Percentiles rank a stretch among this genome's conserved stretches.
Evolutionary conservation across 1,140 invertebrate species (phyloP).

Genomic region (Drosophila bifasciata): DNA sequence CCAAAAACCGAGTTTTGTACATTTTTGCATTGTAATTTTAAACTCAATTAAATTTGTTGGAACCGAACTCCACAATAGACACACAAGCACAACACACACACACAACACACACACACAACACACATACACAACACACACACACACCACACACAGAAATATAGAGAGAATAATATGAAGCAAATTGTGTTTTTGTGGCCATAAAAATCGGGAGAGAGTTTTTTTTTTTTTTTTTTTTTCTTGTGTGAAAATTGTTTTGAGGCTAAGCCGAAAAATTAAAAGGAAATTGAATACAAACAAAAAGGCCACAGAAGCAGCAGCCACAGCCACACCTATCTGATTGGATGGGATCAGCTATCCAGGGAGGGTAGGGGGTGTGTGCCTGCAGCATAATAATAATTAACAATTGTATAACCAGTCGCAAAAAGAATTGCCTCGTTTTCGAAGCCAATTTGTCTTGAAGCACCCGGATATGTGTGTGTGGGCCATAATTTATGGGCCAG

Average conservation of each 20-base stretch:
- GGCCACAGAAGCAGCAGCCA: constrained; percentile 3
- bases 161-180: not conserved
- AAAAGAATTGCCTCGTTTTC: constrained; percentile 4
- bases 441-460: constrained; percentile 45
- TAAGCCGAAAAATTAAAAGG: constrained; percentile 55
- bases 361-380: constrained; percentile 1
- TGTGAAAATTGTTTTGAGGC: constrained; percentile 37
- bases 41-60: constrained; percentile 61
- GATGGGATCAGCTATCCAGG: constrained; percentile 9
- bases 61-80: not conserved
- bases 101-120: not conserved
- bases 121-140: not conserved
- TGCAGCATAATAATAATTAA: constrained; percentile 44
- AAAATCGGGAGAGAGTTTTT: not conserved
- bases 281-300: constrained; percentile 72
- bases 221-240: too few species aligned
- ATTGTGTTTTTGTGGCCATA: constrained; percentile 10
- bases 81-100: not conserved
- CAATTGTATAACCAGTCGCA: constrained; percentile 1
- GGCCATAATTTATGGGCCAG: constrained; percentile 48
- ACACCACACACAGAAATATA: too few species aligned
- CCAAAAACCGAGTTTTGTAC: constrained; percentile 11
- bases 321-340: constrained; percentile 28
- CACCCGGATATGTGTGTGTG: constrained; percentile 38
- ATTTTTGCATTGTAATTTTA: constrained; percentile 53